Evolutionary conservation across 2,888 invertebrate species (phyloP).

Genomic region (Caenorhabditis sinica): DNA sequence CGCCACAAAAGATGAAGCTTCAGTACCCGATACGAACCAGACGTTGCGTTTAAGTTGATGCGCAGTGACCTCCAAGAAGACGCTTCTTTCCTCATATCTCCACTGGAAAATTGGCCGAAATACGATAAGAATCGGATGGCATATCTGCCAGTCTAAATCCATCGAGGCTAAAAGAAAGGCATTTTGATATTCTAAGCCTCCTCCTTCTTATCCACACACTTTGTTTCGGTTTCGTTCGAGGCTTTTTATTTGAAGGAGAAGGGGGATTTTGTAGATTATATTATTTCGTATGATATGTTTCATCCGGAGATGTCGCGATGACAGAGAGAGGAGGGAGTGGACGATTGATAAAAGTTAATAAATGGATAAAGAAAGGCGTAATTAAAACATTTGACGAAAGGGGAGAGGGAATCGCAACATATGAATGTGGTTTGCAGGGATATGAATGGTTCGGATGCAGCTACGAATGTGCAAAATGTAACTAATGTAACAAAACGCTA

Average conservation of each 20-base stretch:
- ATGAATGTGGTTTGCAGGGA: background rate
- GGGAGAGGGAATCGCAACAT: background rate
- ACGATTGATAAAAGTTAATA: constrained; percentile 22
- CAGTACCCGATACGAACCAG: constrained; percentile 40
- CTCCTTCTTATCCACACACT: constrained; percentile 20
- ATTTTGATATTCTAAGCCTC: constrained; percentile 14
- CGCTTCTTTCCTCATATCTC: constrained; percentile 9
- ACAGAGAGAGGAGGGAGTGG: background rate
- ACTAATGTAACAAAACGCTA: no score
- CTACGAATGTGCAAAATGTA: no score
- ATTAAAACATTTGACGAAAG: constrained; percentile 11
- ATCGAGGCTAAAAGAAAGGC: constrained; percentile 19
- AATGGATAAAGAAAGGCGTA: background rate
- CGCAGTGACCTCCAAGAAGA: constrained; percentile 48
- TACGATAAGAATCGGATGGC: constrained; percentile 25
- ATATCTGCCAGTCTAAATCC: constrained; percentile 20
- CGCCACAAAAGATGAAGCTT: background rate
- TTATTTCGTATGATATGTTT: constrained; percentile 10
- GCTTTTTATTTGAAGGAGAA: constrained; percentile 3
- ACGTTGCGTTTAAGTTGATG: constrained; percentile 42
- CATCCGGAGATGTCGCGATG: constrained; percentile 3
- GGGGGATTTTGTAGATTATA: constrained; percentile 12
- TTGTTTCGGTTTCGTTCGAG: no score
- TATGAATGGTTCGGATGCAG: no score
- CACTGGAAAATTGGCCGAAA: constrained; percentile 26